Base-by-base conservation (phyloP, 2,113 vertebrate genomes). In the Castor canadensis region DNA sequence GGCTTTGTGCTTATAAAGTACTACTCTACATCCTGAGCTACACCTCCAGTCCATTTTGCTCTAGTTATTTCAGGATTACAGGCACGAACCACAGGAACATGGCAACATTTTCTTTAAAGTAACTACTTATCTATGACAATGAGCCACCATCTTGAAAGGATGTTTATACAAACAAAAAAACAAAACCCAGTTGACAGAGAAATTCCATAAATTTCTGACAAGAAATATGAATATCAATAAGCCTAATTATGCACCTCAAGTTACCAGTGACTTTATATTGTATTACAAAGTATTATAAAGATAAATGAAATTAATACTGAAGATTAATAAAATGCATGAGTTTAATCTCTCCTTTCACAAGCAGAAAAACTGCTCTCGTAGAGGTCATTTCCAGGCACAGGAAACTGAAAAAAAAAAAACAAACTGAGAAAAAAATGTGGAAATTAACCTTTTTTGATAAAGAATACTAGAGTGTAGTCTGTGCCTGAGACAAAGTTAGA, bases 221-320 rank as follows among this genome's bases (percentile, higher is more conserved):
- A 71, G 66, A 96, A 81, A 83, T 40, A 64, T 43, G 40, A 94
- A 15, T 58, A 93, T 80, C 71, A 95, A 38, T 66, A 86, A 86
- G n/a, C 12, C 16, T 52, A 93, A 83, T 64, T 71, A 77, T 85
- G 58, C 9, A 54, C 38, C 60, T 89, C 83, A 82, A 28, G 43
- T 80, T 64, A 75, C 35, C 8, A 82, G 35, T 76, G 17, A 88
- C 38, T 93, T 94, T 66, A 89, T 38, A 85, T 0, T 89, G 30
- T 19, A 93, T 60, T 20, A 82, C 66, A 93, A 77, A 89, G 9
- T 69, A 80, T 8, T n/a, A 69, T 80, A 83, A 94, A 16, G 28
- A 86, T 94, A 96, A 91, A 87, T 60, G 52, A 93, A 87, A 84
- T 72, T 83, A 93, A 87, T 30, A 66, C 0, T 26, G 35, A 96